Conservation (phyloP, 2,888 invertebrate genomes). For the Nezara viridula region DNA sequence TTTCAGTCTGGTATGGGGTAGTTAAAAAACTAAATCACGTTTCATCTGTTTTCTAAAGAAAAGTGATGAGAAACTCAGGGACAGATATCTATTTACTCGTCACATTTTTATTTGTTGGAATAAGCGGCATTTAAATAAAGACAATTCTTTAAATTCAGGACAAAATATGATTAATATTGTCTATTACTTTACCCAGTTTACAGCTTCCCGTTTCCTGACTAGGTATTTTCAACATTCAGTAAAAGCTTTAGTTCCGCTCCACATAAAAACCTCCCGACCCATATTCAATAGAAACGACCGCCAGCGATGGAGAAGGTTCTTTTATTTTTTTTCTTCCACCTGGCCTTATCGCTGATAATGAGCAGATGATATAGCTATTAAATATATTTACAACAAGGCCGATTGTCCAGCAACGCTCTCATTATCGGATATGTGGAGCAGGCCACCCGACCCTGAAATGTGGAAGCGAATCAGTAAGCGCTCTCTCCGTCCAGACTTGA, state of each 20-base stretch:
- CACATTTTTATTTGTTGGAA: no score
- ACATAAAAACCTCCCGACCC: neutral
- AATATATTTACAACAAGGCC: neutral
- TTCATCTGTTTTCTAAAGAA: no score
- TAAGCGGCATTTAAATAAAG: neutral
- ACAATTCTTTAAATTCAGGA: neutral
- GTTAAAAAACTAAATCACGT: no score
- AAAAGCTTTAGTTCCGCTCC: neutral
- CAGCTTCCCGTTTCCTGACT: slow-evolving; percentile 7
- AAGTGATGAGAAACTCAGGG: no score
- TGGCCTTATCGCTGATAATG: neutral
- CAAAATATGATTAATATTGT: neutral
- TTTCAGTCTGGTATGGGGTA: no score
- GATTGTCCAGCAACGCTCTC: neutral
- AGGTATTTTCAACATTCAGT: neutral
- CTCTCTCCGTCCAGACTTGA: neutral
- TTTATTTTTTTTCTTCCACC: neutral
- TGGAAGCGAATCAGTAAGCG: neutral
- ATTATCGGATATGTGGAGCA: slow-evolving; percentile 12
- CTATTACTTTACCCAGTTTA: neutral
- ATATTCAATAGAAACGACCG: neutral
- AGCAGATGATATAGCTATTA: neutral
- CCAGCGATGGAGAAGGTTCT: neutral
- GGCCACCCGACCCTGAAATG: neutral
- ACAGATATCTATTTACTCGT: no score